Evolutionary conservation across 2,888 invertebrate genomes (phyloP).

Genomic region (Diachrysia chrysitis): DNA sequence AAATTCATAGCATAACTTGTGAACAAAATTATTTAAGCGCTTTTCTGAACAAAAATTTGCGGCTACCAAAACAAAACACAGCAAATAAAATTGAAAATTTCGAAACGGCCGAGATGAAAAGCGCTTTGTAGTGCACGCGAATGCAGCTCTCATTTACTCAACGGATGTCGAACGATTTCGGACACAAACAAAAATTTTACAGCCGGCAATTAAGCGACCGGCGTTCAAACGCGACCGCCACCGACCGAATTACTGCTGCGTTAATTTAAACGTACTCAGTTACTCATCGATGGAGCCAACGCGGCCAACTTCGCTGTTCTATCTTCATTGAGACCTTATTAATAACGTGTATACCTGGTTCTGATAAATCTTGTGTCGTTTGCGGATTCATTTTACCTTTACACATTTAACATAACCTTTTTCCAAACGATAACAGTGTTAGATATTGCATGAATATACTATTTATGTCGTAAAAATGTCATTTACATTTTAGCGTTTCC

Average conservation of each 20-base stretch:
- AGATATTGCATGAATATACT: too few relatives aligned
- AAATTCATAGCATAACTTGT: slow-evolving; percentile 38
- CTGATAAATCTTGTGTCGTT: slow-evolving; percentile 59
- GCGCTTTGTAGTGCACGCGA: slow-evolving; percentile 62
- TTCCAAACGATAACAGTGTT: not conserved
- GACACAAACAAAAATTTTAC: slow-evolving; percentile 76
- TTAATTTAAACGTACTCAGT: slow-evolving; percentile 63
- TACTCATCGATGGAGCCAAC: slow-evolving; percentile 53
- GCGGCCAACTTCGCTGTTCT: slow-evolving; percentile 61
- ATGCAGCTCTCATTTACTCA: slow-evolving; percentile 67
- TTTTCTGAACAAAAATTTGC: slow-evolving; percentile 51
- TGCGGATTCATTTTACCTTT: slow-evolving; percentile 44
- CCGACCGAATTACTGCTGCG: slow-evolving; percentile 63
- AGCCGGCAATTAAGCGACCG: slow-evolving; percentile 70
- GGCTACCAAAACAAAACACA: slow-evolving; percentile 59
- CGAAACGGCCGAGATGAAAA: slow-evolving; percentile 64
- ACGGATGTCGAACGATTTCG: slow-evolving; percentile 69
- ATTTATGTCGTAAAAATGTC: not conserved
- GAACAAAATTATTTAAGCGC: slow-evolving; percentile 62
- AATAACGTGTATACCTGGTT: slow-evolving; percentile 60
- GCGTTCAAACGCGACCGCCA: slow-evolving; percentile 60
- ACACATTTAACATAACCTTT: not conserved
- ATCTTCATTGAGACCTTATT: slow-evolving; percentile 68
- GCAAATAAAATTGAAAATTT: slow-evolving; percentile 61
- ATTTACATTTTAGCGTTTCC: not conserved